Conservation (phyloP, 2,113 vertebrate species). For the Gnathonemus echidnorhynchus region DNA sequence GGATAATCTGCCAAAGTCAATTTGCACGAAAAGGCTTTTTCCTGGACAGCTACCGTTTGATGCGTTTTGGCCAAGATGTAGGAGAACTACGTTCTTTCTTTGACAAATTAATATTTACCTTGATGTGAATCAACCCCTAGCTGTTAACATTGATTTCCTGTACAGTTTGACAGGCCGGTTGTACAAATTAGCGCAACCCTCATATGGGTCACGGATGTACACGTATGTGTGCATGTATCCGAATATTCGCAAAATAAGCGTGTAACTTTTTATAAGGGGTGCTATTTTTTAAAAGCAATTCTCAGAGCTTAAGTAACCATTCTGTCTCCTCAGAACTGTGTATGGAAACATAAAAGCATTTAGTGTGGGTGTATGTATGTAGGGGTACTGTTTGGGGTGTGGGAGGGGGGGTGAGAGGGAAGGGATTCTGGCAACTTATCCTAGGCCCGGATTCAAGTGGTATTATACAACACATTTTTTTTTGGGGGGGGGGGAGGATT, state of each 20-base stretch:
- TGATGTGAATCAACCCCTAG: constrained; percentile 13
- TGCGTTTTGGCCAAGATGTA: neutral
- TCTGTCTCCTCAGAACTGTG: neutral
- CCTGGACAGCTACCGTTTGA: neutral
- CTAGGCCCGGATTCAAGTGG: neutral
- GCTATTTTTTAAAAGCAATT: constrained; percentile 23
- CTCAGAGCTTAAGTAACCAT: constrained; percentile 1
- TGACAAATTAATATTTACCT: neutral
- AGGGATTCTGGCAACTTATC: neutral
- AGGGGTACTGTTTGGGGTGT: neutral
- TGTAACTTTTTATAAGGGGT: constrained; percentile 26
- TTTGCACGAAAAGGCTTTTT: neutral
- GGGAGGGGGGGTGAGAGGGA: too few species aligned
- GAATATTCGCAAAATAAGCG: constrained; percentile 10
- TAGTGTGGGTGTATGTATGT: neutral
- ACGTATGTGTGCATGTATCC: neutral
- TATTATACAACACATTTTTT: neutral
- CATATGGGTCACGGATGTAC: constrained; percentile 11
- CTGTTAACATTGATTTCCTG: neutral
- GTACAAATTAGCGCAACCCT: neutral
- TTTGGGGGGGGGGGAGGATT: neutral
- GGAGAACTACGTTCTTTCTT: neutral
- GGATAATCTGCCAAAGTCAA: neutral
- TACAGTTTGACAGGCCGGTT: constrained; percentile 9
- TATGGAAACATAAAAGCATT: neutral